Percentiles rank a stretch among this genome's conserved stretches.
These are phyloP conservation scores for Neomonachus schauinslandi DNA, from an alignment of 2,113 vertebrate species.

Conservation along the genomic window DNA sequence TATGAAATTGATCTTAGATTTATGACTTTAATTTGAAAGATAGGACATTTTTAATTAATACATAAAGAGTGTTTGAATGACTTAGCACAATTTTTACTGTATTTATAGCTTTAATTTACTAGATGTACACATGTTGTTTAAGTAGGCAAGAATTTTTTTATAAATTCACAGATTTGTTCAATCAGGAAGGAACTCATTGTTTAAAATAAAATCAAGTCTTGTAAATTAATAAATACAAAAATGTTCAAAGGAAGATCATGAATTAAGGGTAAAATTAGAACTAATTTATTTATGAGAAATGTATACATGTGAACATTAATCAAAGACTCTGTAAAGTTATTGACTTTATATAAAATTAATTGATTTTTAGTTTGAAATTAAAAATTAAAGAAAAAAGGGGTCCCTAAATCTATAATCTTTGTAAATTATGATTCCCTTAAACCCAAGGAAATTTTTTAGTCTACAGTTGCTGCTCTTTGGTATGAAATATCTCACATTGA, in stretches of 20 bases:
- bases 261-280: not conserved
- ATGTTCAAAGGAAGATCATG: not conserved
- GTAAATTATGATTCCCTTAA: not conserved
- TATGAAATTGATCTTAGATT: not conserved
- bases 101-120: conserved; percentile 19
- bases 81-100: not conserved
- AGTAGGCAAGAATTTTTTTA: not conserved
- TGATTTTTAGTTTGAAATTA: not conserved
- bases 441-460: not conserved
- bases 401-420: not conserved
- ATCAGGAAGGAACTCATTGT: not conserved
- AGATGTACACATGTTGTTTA: not conserved
- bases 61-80: not conserved
- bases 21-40: not conserved
- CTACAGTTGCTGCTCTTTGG: not conserved
- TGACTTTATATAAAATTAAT: not conserved
- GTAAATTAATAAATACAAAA: not conserved
- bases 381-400: not conserved
- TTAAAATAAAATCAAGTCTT: not conserved
- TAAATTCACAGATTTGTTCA: not conserved
- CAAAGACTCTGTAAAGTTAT: not conserved
- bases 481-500: not conserved
- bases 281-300: not conserved
- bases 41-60: not conserved
- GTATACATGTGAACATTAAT: not conserved